phyloP scores from a whole-genome alignment of 2,797 vertebrate genomes.

The Rhinoraja longicauda region DNA sequence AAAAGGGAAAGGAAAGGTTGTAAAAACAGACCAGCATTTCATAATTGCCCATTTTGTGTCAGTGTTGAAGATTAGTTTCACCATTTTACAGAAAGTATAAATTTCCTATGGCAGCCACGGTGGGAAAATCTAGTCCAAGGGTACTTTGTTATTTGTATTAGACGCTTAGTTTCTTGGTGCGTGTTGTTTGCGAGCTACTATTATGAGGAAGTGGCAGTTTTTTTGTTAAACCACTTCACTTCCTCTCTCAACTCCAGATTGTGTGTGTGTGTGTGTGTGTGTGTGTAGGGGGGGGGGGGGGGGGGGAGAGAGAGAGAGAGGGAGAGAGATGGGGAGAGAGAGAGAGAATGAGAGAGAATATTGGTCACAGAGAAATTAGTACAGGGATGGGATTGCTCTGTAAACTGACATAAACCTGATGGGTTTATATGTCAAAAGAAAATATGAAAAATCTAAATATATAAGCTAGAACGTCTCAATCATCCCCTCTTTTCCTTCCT shows the following conservation, averaged over 20 bases:
- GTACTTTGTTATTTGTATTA: slow-evolving; percentile 23
- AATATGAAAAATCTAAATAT: too few relatives aligned
- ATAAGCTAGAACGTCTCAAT: too few relatives aligned
- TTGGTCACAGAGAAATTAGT: too few relatives aligned
- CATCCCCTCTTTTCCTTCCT: background rate
- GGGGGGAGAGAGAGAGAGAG: background rate
- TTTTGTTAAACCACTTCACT: slow-evolving; percentile 36
- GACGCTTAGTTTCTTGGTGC: background rate
- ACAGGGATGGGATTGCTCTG: too few relatives aligned
- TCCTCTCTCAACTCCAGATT: slow-evolving; percentile 4
- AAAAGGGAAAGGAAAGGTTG: background rate
- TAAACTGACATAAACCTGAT: too few relatives aligned
- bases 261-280: background rate
- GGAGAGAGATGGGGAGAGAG: background rate
- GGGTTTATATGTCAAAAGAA: too few relatives aligned
- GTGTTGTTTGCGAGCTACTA: background rate
- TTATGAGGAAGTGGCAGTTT: slow-evolving; percentile 19
- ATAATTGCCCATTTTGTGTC: background rate
- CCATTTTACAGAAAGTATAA: background rate
- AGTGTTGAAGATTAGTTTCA: background rate
- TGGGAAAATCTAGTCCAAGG: background rate
- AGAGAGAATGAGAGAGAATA: background rate
- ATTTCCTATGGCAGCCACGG: background rate
- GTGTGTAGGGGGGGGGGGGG: too few relatives aligned
- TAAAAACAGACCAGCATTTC: background rate